phyloP scores from a whole-genome alignment of 2,797 vertebrate genomes.

The Sylvilagus floridanus region DNA sequence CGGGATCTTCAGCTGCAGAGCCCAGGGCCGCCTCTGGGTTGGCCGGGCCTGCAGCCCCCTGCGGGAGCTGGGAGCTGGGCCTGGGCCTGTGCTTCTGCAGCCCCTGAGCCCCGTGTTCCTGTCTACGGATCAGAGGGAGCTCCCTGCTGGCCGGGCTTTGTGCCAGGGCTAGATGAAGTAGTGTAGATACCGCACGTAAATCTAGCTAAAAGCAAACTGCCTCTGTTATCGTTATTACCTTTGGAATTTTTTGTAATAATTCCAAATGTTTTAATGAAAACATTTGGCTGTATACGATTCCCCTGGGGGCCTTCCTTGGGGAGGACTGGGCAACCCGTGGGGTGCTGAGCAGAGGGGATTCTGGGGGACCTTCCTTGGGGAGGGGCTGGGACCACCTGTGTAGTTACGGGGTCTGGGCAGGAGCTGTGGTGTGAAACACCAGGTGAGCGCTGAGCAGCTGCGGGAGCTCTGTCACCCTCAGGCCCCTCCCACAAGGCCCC shows the following conservation, averaged over 20 bases:
- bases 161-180: not conserved
- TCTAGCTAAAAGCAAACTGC: not conserved
- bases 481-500: too few relatives aligned
- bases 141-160: not conserved
- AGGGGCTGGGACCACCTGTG: too few relatives aligned
- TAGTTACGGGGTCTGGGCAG: too few relatives aligned
- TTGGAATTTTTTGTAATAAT: not conserved
- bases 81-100: too few relatives aligned
- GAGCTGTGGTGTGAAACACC: too few relatives aligned
- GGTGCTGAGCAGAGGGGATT: too few relatives aligned
- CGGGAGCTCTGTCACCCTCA: too few relatives aligned
- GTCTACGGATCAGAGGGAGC: not conserved
- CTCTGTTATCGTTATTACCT: not conserved
- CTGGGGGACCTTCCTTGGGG: too few relatives aligned
- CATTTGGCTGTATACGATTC: not conserved
- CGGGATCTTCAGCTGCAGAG: not conserved
- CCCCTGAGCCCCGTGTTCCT: not conserved
- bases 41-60: not conserved
- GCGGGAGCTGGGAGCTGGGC: too few relatives aligned
- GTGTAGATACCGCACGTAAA: accelerated
- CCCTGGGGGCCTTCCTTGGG: too few relatives aligned
- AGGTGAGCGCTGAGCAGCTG: too few relatives aligned
- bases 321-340: too few relatives aligned
- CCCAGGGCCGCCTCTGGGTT: not conserved
- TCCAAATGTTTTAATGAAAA: not conserved